Percentiles rank a stretch among this genome's conserved stretches.
Conservation (phyloP, 2,797 vertebrate species). For the Anableps anableps region DNA sequence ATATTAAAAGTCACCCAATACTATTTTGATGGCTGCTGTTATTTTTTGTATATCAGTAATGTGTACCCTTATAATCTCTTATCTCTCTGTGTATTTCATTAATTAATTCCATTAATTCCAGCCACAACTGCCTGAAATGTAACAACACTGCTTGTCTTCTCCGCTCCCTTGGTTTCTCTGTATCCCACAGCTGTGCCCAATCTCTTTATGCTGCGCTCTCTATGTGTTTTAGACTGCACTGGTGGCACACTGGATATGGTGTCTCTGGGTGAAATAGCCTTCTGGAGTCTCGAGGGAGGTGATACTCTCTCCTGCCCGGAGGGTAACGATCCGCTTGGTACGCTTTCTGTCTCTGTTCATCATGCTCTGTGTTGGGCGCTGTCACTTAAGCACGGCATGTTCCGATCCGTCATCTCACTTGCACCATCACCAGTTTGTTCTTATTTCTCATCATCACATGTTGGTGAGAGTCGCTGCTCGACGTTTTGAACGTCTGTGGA, state of each 20-base stretch:
- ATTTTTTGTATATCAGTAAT: conserved; percentile 4
- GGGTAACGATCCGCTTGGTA: conserved; percentile 63
- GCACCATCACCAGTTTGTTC: conserved; percentile 32
- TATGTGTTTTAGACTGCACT: conserved; percentile 79
- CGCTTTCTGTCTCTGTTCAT: conserved; percentile 42
- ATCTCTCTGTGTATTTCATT: not conserved
- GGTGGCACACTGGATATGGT: conserved; percentile 82
- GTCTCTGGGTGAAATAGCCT: conserved; percentile 83
- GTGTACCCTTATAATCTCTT: not conserved
- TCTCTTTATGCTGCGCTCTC: conserved; percentile 54
- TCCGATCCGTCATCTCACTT: conserved; percentile 55
- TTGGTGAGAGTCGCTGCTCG: conserved; percentile 27
- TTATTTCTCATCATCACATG: conserved; percentile 36
- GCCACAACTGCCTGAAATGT: not conserved
- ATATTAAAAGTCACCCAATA: not conserved
- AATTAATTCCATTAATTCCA: not conserved
- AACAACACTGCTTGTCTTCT: conserved; percentile 17
- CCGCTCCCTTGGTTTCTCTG: conserved; percentile 12
- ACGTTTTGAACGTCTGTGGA: conserved; percentile 43
- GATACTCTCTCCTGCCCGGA: conserved; percentile 80
- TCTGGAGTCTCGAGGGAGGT: conserved; percentile 85
- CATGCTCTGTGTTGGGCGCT: conserved; percentile 50
- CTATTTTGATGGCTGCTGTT: not conserved
- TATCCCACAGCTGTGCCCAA: conserved; percentile 25
- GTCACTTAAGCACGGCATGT: conserved; percentile 67